Base-by-base conservation (phyloP, 2,888 invertebrate genomes). In the Apodemia mormo region DNA sequence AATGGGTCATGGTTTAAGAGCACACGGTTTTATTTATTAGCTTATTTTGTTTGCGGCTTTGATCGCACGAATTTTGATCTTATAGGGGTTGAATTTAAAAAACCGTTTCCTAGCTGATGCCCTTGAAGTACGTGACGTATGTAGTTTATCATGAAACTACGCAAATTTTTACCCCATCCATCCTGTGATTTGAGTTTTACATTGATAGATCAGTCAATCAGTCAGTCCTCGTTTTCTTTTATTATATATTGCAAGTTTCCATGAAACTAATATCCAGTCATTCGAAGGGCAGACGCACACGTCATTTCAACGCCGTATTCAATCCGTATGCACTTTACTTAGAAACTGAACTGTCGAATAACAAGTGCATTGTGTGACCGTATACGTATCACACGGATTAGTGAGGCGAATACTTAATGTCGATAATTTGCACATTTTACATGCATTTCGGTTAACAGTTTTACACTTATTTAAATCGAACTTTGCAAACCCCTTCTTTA, bases 311-410 rank as follows among this genome's bases (percentile, higher is more conserved):
- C 82, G 81, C 82, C 81, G 85, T 82, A 87, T 87, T 85, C 85
- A 86, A 84, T 83, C 85, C 84, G 85, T 85, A 87, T 89, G 90
- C 90, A 90, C 81, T 92, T 93, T 92, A 92, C 92, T 90, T 89
- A 92, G 92, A 92, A 92, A 85, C 84, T 80, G 87, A 85, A 90
- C 90, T 87, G 92, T 82, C 90, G 92, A 92, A 92, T 92, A 93
- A 92, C 85, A 92, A 92, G 88, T 90, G 91, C 92, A 92, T 92
- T 92, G 93, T 92, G 89, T 85, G 86, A 83, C 91, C 91, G 85
- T 89, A 92, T 89, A 88, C 83, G 92, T 86, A 86, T 81, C 82
- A 81, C 72, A 75, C 72, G 88, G 91, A 91, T 92, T 92, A 92
- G 91, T 90, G 92, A 91, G 84, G 89, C 82, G 92, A 92, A 92